Conservation (phyloP, 2,113 vertebrate species). For the Podocnemis expansa region DNA sequence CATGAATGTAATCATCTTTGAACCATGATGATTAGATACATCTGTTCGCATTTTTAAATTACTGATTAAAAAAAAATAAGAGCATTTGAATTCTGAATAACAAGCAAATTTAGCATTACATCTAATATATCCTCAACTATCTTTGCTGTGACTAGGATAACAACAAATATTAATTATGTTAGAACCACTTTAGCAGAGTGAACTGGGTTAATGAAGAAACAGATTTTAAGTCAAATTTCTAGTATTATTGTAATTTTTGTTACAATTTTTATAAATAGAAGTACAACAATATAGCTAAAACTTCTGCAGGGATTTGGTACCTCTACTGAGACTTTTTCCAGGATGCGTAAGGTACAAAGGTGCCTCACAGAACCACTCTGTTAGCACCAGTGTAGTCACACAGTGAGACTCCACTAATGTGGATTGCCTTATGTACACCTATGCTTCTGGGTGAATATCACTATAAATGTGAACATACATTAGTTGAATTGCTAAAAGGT, state of each 20-base stretch:
- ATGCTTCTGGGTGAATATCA: background rate
- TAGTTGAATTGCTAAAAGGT: constrained; percentile 7
- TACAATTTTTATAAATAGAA: background rate
- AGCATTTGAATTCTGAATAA: background rate
- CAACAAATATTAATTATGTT: background rate
- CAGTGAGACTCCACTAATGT: fast-evolving
- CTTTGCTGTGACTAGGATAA: background rate
- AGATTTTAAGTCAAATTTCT: background rate
- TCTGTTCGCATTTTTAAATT: background rate
- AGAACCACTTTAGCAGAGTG: background rate
- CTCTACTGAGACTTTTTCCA: background rate
- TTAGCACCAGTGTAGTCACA: background rate
- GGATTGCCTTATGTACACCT: background rate
- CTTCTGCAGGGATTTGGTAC: background rate
- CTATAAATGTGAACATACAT: background rate
- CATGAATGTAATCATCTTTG: background rate
- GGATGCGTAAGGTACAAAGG: no score
- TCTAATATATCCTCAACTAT: background rate
- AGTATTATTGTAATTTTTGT: background rate
- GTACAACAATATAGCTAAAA: background rate
- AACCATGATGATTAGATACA: background rate
- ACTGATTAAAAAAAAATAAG: background rate
- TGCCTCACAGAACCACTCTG: background rate
- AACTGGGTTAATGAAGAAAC: background rate
- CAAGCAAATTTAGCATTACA: background rate